Conservation (phyloP, 2,797 vertebrate genomes). For the Sebastes trivittatus region DNA sequence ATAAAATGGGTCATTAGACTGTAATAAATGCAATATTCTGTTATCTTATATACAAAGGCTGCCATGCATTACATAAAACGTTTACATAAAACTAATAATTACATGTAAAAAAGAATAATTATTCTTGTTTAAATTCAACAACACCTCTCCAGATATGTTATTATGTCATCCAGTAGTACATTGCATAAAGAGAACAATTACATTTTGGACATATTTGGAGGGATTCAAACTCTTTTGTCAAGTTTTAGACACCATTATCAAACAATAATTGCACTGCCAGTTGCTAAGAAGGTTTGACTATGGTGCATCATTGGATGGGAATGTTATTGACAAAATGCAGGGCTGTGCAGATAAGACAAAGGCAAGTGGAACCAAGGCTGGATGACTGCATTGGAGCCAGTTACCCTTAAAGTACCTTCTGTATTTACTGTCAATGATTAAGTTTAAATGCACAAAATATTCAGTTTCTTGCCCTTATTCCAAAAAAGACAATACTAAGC, state of each 20-base stretch:
- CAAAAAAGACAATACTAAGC: neutral
- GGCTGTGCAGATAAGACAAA: neutral
- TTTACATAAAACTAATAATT: neutral
- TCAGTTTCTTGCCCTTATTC: neutral
- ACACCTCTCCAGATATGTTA: neutral
- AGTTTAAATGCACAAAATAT: neutral
- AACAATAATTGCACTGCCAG: neutral
- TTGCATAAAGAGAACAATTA: neutral
- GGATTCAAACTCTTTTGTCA: neutral
- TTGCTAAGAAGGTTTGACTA: neutral
- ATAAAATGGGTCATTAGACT: neutral
- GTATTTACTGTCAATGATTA: neutral
- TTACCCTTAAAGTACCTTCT: neutral
- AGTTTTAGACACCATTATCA: neutral
- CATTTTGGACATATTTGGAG: conserved; percentile 2
- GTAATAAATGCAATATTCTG: neutral
- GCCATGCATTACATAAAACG: neutral
- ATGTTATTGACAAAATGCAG: neutral
- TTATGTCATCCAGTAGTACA: neutral
- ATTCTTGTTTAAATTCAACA: neutral
- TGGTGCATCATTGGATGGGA: neutral
- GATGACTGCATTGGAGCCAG: neutral
- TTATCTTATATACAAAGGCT: neutral
- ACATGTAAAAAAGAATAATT: neutral
- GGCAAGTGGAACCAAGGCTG: neutral